Conservation (phyloP, 2,888 invertebrate species). For the Apotomis betuletana region DNA sequence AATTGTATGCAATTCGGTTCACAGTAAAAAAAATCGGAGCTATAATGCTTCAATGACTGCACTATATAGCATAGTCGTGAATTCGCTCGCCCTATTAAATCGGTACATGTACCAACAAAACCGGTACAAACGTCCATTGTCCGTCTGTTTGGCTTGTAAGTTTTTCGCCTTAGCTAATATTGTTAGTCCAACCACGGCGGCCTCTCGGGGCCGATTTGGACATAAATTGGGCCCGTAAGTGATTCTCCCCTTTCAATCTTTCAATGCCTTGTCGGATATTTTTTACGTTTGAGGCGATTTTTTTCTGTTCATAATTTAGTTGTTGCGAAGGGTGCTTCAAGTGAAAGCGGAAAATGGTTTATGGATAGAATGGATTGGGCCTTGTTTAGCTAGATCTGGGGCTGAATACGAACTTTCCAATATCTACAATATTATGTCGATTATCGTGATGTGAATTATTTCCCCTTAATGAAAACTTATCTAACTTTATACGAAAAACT, state of each 20-base stretch:
- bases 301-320: constrained; percentile 64
- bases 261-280: constrained; percentile 76
- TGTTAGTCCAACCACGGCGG: constrained; percentile 78
- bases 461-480: no score
- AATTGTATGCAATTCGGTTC: no score
- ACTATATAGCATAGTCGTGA: no score
- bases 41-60: no score
- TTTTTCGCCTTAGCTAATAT: constrained; percentile 73
- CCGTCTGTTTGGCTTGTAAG: constrained; percentile 63
- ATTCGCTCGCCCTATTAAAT: neutral
- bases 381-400: neutral
- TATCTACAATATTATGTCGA: no score
- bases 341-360: constrained; percentile 1
- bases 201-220: constrained; percentile 79
- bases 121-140: constrained; percentile 7
- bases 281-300: constrained; percentile 60
- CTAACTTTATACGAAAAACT: no score
- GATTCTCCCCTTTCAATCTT: constrained; percentile 82
- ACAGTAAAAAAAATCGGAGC: no score
- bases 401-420: no score
- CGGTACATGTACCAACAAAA: constrained; percentile 26
- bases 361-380: neutral
- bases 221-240: constrained; percentile 80
- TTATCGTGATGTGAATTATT: no score
- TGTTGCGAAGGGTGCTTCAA: constrained; percentile 37